Percentiles rank a stretch among this genome's conserved stretches.
These are phyloP conservation scores for Hirudo medicinalis DNA, from an alignment of 1,140 invertebrate species.

Conservation along the genomic window DNA sequence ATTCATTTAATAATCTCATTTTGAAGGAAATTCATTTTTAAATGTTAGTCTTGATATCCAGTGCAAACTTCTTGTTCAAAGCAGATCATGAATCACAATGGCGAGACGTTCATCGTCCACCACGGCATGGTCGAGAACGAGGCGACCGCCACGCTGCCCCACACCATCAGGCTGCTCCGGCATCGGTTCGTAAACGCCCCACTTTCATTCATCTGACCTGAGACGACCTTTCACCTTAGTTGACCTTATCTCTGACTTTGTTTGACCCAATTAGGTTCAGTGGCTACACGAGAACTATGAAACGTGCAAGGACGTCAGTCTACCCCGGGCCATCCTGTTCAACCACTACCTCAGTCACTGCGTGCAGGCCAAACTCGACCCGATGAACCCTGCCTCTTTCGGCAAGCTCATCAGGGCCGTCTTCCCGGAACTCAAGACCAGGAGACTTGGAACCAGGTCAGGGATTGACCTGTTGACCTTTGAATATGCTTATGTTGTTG, in stretches of 20 bases:
- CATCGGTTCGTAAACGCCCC: background rate
- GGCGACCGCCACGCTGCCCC: background rate
- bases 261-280: conserved; percentile 55
- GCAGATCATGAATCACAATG: conserved; percentile 11
- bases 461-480: background rate
- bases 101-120: conserved; percentile 12
- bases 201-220: background rate
- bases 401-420: conserved; percentile 96
- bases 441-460: conserved; percentile 78
- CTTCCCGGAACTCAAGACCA: conserved; percentile 82
- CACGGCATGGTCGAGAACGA: background rate
- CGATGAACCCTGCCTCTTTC: conserved; percentile 97
- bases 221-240: background rate
- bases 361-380: conserved; percentile 80
- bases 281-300: conserved; percentile 98
- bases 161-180: conserved; percentile 16
- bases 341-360: conserved; percentile 91
- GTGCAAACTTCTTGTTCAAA: too few relatives aligned
- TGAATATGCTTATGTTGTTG: background rate
- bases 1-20: too few relatives aligned
- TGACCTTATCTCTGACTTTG: too few relatives aligned
- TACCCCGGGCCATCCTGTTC: conserved; percentile 88
- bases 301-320: conserved; percentile 87
- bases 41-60: too few relatives aligned
- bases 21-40: too few relatives aligned